Percentiles rank a stretch among this genome's conserved stretches.
These are phyloP conservation scores for Eilema depressum DNA, from an alignment of 2,888 invertebrate genomes.

Conservation along the genomic window DNA sequence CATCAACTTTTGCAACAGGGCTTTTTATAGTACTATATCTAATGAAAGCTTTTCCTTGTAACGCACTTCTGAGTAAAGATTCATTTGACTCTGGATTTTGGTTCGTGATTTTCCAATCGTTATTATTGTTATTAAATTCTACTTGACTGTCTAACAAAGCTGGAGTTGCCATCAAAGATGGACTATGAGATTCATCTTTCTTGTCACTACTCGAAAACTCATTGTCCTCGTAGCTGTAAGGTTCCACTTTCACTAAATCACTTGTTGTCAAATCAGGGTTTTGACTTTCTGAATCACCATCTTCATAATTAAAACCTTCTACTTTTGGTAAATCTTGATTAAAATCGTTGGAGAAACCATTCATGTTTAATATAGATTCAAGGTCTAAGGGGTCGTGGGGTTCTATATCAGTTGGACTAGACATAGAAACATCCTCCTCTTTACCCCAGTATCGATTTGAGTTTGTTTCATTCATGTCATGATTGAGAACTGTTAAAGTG, in stretches of 20 bases:
- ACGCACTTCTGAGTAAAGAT: slow-evolving; percentile 92
- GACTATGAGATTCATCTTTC: slow-evolving; percentile 78
- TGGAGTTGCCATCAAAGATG: slow-evolving; percentile 82
- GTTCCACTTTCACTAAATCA: slow-evolving; percentile 84
- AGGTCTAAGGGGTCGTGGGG: slow-evolving; percentile 90
- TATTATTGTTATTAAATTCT: slow-evolving; percentile 91
- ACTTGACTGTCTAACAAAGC: slow-evolving; percentile 82
- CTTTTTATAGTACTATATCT: slow-evolving; percentile 87
- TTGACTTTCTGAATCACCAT: slow-evolving; percentile 92
- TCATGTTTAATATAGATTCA: slow-evolving; percentile 92
- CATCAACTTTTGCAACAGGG: slow-evolving; percentile 77
- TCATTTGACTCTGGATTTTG: slow-evolving; percentile 90
- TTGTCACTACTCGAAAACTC: slow-evolving; percentile 77
- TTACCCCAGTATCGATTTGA: slow-evolving; percentile 89
- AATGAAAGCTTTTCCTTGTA: slow-evolving; percentile 92
- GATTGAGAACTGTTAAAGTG: slow-evolving; percentile 95
- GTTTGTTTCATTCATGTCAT: slow-evolving; percentile 89
- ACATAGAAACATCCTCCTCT: slow-evolving; percentile 88
- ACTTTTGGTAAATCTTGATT: slow-evolving; percentile 90
- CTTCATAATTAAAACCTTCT: slow-evolving; percentile 92
- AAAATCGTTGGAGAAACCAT: slow-evolving; percentile 87
- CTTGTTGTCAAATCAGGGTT: slow-evolving; percentile 90
- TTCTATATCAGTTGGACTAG: slow-evolving; percentile 88
- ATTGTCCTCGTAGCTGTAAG: slow-evolving; percentile 76
- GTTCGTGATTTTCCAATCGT: slow-evolving; percentile 93